Evolutionary conservation across 30 jellyfish, hydroid and myxozoan species (phyloP).

Genomic region (Phacellophora camtschatica): DNA sequence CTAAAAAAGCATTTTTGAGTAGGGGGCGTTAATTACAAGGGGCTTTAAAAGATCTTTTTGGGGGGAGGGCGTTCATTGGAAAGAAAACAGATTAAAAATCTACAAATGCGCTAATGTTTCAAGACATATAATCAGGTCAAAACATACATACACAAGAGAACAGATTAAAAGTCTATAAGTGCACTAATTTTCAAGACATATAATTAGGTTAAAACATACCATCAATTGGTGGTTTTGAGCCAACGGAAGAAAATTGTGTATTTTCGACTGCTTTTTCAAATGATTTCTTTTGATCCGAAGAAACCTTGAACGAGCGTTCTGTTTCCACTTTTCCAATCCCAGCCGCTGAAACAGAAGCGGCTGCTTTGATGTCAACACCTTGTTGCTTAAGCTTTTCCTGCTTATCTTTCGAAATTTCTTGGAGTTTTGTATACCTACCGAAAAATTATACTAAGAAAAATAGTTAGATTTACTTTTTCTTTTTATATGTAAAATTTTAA

Average conservation of each 20-base stretch:
- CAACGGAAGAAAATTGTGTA: conserved; percentile 3
- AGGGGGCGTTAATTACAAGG: too few relatives aligned
- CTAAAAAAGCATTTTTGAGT: too few relatives aligned
- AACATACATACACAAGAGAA: too few relatives aligned
- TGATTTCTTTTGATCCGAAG: not conserved
- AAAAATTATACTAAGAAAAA: too few relatives aligned
- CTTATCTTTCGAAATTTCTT: conserved; percentile 41
- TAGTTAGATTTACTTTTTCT: too few relatives aligned
- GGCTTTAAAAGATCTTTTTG: too few relatives aligned
- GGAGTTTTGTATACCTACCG: conserved; percentile 17
- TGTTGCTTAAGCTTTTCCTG: conserved; percentile 46
- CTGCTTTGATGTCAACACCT: conserved; percentile 31
- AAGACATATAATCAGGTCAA: too few relatives aligned
- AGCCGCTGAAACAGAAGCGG: conserved; percentile 42
- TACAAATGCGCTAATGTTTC: too few relatives aligned
- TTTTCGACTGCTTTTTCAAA: conserved; percentile 28
- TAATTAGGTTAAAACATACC: not conserved
- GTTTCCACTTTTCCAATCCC: conserved; percentile 18
- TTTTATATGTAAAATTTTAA: too few relatives aligned
- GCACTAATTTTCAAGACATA: not conserved
- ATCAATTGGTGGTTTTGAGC: conserved; percentile 58
- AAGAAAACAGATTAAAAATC: too few relatives aligned
- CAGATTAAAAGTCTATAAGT: too few relatives aligned
- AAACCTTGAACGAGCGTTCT: not conserved
- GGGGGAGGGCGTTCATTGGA: too few relatives aligned